phyloP scores from a whole-genome alignment of 2,113 vertebrate genomes.

The Morone chrysops region DNA sequence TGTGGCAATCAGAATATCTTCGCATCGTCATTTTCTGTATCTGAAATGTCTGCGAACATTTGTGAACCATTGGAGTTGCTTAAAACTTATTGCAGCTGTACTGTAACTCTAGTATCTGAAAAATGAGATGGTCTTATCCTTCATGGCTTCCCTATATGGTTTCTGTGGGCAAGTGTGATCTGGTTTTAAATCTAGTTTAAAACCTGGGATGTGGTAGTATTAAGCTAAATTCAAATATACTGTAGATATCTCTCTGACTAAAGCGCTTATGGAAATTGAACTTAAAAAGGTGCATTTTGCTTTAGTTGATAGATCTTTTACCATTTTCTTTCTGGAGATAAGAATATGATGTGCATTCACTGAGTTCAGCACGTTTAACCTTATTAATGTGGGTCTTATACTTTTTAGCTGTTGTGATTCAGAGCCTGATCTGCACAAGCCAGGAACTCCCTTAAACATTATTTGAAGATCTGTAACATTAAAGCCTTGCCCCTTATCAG shows the following conservation, averaged over 20 bases:
- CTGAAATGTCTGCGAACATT: constrained; percentile 11
- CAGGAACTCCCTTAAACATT: not conserved
- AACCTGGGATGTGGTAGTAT: not conserved
- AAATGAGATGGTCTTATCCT: not conserved
- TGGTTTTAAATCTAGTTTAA: not conserved
- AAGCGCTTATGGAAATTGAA: not conserved
- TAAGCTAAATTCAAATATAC: not conserved
- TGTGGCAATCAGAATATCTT: not conserved
- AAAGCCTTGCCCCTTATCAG: not conserved
- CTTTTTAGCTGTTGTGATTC: not conserved
- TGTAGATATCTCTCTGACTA: not conserved
- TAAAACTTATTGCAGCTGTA: not conserved
- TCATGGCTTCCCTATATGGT: not conserved
- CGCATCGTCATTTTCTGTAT: not conserved
- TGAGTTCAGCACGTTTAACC: not conserved
- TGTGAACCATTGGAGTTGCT: not conserved
- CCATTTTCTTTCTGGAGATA: not conserved
- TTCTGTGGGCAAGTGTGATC: not conserved
- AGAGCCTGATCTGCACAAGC: not conserved
- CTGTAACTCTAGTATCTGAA: not conserved
- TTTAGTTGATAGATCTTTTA: not conserved
- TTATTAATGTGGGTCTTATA: not conserved
- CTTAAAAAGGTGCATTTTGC: not conserved
- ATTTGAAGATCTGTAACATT: not conserved
- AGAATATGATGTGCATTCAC: not conserved